phyloP scores from a whole-genome alignment of 2,888 invertebrate species.

The Volucella inanis region DNA sequence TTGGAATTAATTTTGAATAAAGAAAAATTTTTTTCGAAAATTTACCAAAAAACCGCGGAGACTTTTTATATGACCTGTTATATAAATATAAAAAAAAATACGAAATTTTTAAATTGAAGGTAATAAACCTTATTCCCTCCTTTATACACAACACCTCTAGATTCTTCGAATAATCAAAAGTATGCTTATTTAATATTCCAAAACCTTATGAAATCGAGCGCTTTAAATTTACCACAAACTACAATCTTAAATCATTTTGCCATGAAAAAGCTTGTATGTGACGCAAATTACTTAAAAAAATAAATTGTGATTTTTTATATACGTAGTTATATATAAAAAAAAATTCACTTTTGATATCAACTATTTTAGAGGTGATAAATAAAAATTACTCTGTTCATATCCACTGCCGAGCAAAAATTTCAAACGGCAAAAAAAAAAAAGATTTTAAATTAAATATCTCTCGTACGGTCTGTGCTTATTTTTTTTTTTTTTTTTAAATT shows the following conservation, averaged over 20 bases:
- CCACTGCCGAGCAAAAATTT: background rate
- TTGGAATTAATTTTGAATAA: too few relatives aligned
- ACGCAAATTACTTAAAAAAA: constrained; percentile 42
- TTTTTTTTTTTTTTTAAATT: background rate
- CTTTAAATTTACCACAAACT: constrained; percentile 10
- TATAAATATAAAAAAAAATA: too few relatives aligned
- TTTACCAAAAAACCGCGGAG: too few relatives aligned
- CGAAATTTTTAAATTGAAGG: too few relatives aligned
- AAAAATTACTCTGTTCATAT: constrained; percentile 1
- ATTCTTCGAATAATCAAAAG: too few relatives aligned
- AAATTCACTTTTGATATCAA: constrained; percentile 26
- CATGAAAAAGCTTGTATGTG: constrained; percentile 21
- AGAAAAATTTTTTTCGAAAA: too few relatives aligned
- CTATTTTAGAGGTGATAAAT: constrained; percentile 8
- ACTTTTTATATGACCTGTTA: too few relatives aligned
- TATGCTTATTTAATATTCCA: background rate
- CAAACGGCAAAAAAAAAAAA: background rate
- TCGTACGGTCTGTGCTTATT: background rate
- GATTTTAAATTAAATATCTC: constrained; percentile 2
- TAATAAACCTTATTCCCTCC: too few relatives aligned
- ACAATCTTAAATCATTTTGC: constrained; percentile 16
- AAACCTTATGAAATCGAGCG: background rate
- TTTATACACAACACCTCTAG: too few relatives aligned
- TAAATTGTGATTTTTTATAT: background rate
- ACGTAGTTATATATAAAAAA: background rate